Evolutionary conservation across 1,140 invertebrate genomes (phyloP), one percentile per base, ranked within the genome.

Genomic region (Bombus breviceps): DNA sequence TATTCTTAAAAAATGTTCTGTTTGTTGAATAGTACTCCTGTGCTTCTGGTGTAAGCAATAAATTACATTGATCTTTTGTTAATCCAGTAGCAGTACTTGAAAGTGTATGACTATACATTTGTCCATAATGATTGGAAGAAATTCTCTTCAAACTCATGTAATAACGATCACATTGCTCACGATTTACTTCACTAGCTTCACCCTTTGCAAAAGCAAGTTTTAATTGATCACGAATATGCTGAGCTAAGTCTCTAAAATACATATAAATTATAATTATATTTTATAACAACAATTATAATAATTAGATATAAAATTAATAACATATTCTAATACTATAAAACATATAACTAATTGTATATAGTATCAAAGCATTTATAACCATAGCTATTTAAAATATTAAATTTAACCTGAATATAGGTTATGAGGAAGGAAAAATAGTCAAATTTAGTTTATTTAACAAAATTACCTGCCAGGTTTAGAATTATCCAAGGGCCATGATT

Each of bases 401-500:
- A 72, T 34, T 18, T 85, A 85, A 85, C 68, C 77, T 80, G 9
- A 39, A 39, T 28, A 1, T 43, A 78, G 6, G 39, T 53, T 25
- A 22, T 2, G 6, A n/a, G 25, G 2, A 43, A 68, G 18, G 12
- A 8, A 8, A 28, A 72, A 62, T 32, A 64, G 39, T 34, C n/a
- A 43, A 25, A 59, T 69, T 47, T 41, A 3, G 59, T 71, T 76
- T 72, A 69, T 66, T 64, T 28, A 75, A 77, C 15, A 3, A 80
- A 91, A 93, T 95, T 95, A 98, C 97, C 97, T 97, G 92, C 97
- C 97, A 41, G 94, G 93, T 96, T 98, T 98, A 25, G 95, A 95
- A 89, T 95, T 94, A 94, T 98, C 97, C 47, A 98, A 87, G 53
- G 97, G 97, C 98, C 98, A 98, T 93, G 97, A 97, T 93, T 98